Conservation (phyloP, 2,113 vertebrate species). For the Cricetomys ansorgei region DNA sequence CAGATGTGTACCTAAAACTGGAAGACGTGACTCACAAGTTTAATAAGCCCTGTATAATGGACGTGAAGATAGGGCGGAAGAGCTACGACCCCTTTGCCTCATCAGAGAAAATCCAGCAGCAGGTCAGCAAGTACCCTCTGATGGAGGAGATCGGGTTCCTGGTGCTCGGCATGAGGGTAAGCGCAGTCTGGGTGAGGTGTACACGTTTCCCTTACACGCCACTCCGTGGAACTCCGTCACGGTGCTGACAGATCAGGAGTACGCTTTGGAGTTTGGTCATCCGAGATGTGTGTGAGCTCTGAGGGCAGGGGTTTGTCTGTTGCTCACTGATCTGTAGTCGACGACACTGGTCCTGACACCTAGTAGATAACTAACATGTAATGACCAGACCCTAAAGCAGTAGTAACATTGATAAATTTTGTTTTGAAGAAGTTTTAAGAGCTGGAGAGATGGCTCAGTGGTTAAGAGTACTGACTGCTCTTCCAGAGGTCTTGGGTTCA, state of each 20-base stretch:
- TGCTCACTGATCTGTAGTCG: neutral
- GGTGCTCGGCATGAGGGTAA: constrained; percentile 99
- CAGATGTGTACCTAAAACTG: constrained; percentile 98
- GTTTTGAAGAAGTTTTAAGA: constrained; percentile 45
- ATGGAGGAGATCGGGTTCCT: constrained; percentile 99
- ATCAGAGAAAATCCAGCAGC: constrained; percentile 96
- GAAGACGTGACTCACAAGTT: constrained; percentile 97
- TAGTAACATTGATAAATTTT: neutral
- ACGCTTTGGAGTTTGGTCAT: neutral
- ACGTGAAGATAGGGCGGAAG: constrained; percentile 97
- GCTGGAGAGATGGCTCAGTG: no score
- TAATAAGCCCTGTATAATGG: constrained; percentile 98
- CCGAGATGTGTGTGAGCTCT: neutral
- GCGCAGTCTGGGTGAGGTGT: constrained; percentile 65
- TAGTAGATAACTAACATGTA: neutral
- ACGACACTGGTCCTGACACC: neutral
- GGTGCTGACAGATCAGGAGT: neutral
- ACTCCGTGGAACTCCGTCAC: neutral
- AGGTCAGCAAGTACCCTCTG: constrained; percentile 97
- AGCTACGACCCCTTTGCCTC: constrained; percentile 98
- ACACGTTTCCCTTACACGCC: neutral
- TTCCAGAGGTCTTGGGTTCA: no score
- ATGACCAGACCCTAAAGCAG: neutral
- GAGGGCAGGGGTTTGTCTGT: neutral
- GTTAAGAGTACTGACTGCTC: no score